Evolutionary conservation across 2,113 vertebrate genomes (phyloP), one percentile per base, ranked within the genome.

Genomic region (Indicator indicator): DNA sequence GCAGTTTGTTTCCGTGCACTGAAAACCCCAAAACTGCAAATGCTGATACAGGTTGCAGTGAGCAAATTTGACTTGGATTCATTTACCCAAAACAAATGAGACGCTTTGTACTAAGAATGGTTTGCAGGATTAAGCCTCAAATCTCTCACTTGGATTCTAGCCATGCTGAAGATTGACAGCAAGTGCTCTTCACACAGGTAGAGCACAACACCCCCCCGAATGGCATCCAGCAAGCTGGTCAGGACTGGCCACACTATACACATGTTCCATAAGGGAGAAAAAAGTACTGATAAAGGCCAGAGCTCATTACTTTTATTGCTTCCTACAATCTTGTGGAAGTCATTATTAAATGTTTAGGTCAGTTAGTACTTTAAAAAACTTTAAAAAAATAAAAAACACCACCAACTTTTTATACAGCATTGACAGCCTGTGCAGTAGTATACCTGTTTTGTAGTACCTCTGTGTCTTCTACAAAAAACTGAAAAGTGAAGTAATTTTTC

Each of bases 41-140:
- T 12, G 38, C 67, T 84, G 28, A 8, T 69, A 19, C 15, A 28
- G 14, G 16, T 9, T 78, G n/a, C 54, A 65, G 16, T 2, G 12
- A 63, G 12, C 18, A 81, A 59, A n/a, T 26, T 20, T 67, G n/a
- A 24, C 32, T 59, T 5, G 19, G 14, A 26, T 60, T 83, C 55
- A 23, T 65, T 85, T 23, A 30, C 30, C 4, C 32, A 32, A 55
- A 88, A 52, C 3, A 59, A 62, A 46, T 4, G 6, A 62, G 24
- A 89, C 6, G 7, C 50, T 15, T 64, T 5, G 2, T 52, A 30
- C 14, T 64, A 93, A 28, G 54, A 65, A 69, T 33, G 38, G 60
- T 86, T 84, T 86, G 54, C 20, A 64, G 54, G 76, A 87, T 77
- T 94, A 84, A 64, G 36, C 30, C 23, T 93, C 64, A 76, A 18